Conservation (phyloP, 1,140 invertebrate species). For the Drosophila arawakana region DNA sequence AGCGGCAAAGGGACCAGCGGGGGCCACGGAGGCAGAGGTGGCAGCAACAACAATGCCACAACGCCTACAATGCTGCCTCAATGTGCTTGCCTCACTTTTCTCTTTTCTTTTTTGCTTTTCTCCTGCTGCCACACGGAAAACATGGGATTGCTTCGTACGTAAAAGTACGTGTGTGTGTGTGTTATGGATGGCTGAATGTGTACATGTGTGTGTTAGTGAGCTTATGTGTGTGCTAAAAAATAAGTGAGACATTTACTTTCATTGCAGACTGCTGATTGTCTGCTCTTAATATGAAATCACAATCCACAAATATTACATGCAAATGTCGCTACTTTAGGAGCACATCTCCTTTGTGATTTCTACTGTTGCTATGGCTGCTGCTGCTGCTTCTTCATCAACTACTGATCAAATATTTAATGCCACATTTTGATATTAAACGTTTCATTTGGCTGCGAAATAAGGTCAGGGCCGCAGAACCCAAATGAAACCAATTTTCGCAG, state of each 20-base stretch:
- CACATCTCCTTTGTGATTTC: slow-evolving; percentile 19
- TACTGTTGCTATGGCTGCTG: neutral
- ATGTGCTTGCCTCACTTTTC: slow-evolving; percentile 9
- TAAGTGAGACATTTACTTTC: slow-evolving; percentile 80
- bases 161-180: neutral
- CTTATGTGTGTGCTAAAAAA: slow-evolving; percentile 44
- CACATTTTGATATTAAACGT: slow-evolving; percentile 9
- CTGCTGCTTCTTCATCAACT: neutral
- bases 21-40: neutral
- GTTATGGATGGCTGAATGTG: neutral
- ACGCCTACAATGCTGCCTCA: slow-evolving; percentile 44
- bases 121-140: slow-evolving; percentile 34
- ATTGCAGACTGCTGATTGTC: slow-evolving; percentile 76
- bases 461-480: neutral
- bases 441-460: slow-evolving; percentile 6
- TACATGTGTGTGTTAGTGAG: slow-evolving; percentile 2
- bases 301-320: slow-evolving; percentile 26
- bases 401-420: slow-evolving; percentile 25
- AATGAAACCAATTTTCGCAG: neutral
- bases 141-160: slow-evolving; percentile 19
- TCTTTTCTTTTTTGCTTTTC: slow-evolving; percentile 27
- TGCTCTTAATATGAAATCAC: slow-evolving; percentile 61
- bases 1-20: slow-evolving; percentile 34
- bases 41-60: slow-evolving; percentile 35
- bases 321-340: slow-evolving; percentile 29